Base-by-base conservation (phyloP, 1,140 invertebrate species). In the Drosophila bocki region DNA sequence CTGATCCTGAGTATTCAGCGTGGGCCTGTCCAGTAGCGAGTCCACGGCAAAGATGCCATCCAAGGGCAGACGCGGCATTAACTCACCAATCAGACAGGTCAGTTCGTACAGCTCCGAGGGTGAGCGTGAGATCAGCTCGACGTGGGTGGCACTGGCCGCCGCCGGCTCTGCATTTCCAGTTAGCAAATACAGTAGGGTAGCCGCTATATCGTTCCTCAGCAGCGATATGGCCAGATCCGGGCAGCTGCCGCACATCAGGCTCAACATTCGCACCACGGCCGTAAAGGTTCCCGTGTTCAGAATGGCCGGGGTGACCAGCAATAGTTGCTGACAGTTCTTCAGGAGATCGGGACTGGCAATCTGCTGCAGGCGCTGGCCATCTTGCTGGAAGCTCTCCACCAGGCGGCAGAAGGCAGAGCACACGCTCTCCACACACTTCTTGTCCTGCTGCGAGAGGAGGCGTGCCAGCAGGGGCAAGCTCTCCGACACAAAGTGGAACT, bases 91-190 rank as follows among this genome's bases (percentile, higher is more conserved):
- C 7, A 99, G 94, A 81, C 97, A 97, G 1, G 98, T 99, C 62
- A 99, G 98, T 94, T 99, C 98, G 92, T 98, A 98, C 75, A 99
- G 94, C 93, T 99, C 98, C 93, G 99, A 97, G 3, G 98, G 98
- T 71, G 97, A 97, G 54, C 98, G 95, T 13, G 97, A 95, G 26
- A 98, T 95, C 53, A 99, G 94, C 92, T 99, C 97, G 48, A 98
- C 95, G 94, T 97, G 94, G 63, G 57, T 83, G 5, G 84, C 71
- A 39, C 74, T 84, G 9, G 85, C 86, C 3, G 64, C 65, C 0
- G 75, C 75, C 29, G 91, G 93, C 82, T 96, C 95, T 0, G 95
- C 94, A 61, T 96, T 96, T 48, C 98, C 98, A 42, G 98, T 97
- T 48, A 99, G 94, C 75, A 99, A 94, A 93, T 98, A 98, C 72